Conservation (phyloP, 2,113 vertebrate genomes). For the Chloropsis hardwickii region DNA sequence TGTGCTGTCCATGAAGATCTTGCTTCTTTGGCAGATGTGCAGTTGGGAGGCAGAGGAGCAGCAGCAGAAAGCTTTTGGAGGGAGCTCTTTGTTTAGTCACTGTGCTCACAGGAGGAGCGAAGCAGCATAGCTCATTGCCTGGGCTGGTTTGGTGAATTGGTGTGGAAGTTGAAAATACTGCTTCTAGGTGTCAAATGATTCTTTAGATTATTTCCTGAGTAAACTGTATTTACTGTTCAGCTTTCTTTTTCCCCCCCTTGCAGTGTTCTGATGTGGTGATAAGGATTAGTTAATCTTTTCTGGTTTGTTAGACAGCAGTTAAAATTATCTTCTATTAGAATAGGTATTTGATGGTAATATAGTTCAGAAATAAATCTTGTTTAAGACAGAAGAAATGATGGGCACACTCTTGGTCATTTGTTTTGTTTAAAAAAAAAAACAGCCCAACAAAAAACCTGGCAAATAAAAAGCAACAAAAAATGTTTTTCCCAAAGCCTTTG, state of each 20-base stretch:
- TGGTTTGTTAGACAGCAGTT: neutral
- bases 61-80: neutral
- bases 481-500: neutral
- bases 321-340: neutral
- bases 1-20: neutral
- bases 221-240: neutral
- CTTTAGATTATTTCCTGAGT: neutral
- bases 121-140: neutral
- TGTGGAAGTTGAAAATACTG: neutral
- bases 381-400: neutral
- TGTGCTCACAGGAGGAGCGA: neutral
- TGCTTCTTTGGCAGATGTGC: rapidly evolving
- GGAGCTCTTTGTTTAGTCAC: neutral
- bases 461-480: neutral
- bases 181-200: neutral
- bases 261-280: neutral
- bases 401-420: neutral
- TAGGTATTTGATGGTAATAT: neutral
- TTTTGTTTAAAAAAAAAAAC: neutral
- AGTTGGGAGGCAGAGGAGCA: neutral
- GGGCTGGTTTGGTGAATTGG: neutral
- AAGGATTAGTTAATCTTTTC: neutral
- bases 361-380: neutral
- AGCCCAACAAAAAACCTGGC: rapidly evolving
- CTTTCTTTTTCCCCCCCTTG: rapidly evolving